Conservation (phyloP, 1,140 invertebrate species). For the Trypoxylus dichotomus region DNA sequence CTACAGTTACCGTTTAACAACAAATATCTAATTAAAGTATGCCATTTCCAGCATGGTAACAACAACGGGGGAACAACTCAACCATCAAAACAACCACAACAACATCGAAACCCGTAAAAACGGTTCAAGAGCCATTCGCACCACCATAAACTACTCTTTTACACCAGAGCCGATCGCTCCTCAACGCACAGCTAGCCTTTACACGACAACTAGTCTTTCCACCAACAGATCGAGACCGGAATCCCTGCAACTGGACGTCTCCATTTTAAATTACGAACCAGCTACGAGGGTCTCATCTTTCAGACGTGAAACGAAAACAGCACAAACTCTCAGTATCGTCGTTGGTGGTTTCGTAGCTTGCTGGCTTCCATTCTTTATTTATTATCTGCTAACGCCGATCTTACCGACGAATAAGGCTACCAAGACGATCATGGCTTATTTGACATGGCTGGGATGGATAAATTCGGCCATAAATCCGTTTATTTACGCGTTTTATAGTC, state of each 20-base stretch:
- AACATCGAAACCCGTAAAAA: conserved; percentile 34
- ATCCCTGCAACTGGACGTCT: conserved; percentile 46
- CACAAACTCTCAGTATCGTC: conserved; percentile 87
- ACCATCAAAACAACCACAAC: conserved; percentile 34
- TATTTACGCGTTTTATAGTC: conserved; percentile 86
- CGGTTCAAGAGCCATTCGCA: conserved; percentile 36
- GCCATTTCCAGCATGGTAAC: conserved; percentile 18
- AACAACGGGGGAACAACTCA: conserved; percentile 35
- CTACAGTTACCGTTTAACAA: too few species aligned
- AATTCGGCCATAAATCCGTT: conserved; percentile 89
- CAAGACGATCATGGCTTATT: conserved; percentile 70
- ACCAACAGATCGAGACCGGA: conserved; percentile 44
- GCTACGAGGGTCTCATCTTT: conserved; percentile 64
- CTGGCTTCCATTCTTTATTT: conserved; percentile 87
- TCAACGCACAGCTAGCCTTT: conserved; percentile 41
- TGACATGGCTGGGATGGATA: conserved; percentile 92
- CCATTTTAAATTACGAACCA: conserved; percentile 49
- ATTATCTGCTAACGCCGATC: conserved; percentile 81
- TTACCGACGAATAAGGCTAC: conserved; percentile 59
- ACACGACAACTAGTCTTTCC: conserved; percentile 40
- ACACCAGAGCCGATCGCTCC: conserved; percentile 37
- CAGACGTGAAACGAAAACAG: conserved; percentile 80
- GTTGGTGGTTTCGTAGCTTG: conserved; percentile 91
- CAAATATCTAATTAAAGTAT: neutral
- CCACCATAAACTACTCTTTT: conserved; percentile 46